phyloP scores from a whole-genome alignment of 2,888 invertebrate genomes.

The Synergus gifuensis region DNA sequence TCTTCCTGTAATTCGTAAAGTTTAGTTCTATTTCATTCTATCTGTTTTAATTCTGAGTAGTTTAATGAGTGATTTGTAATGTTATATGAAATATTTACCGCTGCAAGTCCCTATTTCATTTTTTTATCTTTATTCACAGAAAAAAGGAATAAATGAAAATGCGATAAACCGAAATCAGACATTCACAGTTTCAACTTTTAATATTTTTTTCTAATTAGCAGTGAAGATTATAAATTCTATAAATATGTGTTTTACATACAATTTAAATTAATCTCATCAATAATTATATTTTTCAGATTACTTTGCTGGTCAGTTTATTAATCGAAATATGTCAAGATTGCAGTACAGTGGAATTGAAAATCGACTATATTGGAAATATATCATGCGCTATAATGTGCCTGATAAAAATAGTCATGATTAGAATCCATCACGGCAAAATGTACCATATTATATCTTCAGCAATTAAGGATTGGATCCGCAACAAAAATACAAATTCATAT shows the following conservation, averaged over 20 bases:
- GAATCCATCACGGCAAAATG: conserved; percentile 3
- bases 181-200: too few relatives aligned
- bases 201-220: not conserved
- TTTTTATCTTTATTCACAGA: too few relatives aligned
- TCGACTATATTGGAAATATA: conserved; percentile 11
- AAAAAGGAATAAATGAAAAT: too few relatives aligned
- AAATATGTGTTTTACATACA: not conserved
- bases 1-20: too few relatives aligned
- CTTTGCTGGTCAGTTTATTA: not conserved
- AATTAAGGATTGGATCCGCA: not conserved
- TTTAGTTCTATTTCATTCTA: too few relatives aligned
- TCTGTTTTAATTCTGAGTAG: too few relatives aligned
- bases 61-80: too few relatives aligned
- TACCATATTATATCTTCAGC: conserved; percentile 4
- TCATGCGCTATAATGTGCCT: not conserved
- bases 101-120: too few relatives aligned
- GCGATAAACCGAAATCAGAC: too few relatives aligned
- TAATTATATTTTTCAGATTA: conserved; percentile 2
- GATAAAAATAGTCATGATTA: not conserved
- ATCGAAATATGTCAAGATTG: not conserved
- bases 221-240: not conserved
- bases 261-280: not conserved
- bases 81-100: too few relatives aligned
- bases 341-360: not conserved
- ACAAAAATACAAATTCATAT: not conserved